Base-by-base conservation (phyloP, 2,797 vertebrate genomes). In the Hydrophis major region DNA sequence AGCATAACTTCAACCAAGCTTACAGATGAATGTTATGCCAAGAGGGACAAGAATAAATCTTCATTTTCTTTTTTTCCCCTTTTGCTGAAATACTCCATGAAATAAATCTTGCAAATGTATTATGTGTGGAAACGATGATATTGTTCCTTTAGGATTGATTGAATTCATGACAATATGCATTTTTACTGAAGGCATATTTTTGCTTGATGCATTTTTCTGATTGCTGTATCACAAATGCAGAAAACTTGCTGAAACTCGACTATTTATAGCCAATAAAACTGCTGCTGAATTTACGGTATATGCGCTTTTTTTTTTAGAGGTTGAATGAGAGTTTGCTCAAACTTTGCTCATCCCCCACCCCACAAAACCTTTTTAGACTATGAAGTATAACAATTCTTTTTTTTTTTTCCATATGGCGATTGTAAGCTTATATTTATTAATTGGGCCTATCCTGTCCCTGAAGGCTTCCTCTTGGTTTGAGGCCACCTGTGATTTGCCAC, bases 71-170 rank as follows among this genome's bases (percentile, higher is more conserved):
- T 74, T 78, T 42, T 32, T 42, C 22, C 0, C 32, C 4, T 78
- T 42, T 78, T 86, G 0, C 90, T 95, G 90, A 91, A 91, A 89
- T 60, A 59, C 57, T 89, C 91, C 69, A 92, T 92, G 93, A 42
- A 66, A 69, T 66, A 0, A 4, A 3, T 78, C 22, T 78, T 78
- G 74, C 37, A 78, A 18, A 47, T 78, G 74, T 42, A 78, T 56
- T 55, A 90, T 94, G 93, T 0, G 0, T 93, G 94, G 83, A 96
- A 95, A 7, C 4, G 4, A 63, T 0, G 0, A 78, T 95, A n/a
- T 91, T 94, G 42, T 86, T 92, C 78, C 90, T 60, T 53, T 32
- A 25, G 69, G 89, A 11, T 69, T 74, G 16, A 11, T 56, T 27
- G 32, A 91, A 55, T 56, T 86, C 32, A 87, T 53, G 27, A 69